Evolutionary conservation across 2,797 vertebrate genomes (phyloP).

Genomic region (Tauraco hartlaubi): DNA sequence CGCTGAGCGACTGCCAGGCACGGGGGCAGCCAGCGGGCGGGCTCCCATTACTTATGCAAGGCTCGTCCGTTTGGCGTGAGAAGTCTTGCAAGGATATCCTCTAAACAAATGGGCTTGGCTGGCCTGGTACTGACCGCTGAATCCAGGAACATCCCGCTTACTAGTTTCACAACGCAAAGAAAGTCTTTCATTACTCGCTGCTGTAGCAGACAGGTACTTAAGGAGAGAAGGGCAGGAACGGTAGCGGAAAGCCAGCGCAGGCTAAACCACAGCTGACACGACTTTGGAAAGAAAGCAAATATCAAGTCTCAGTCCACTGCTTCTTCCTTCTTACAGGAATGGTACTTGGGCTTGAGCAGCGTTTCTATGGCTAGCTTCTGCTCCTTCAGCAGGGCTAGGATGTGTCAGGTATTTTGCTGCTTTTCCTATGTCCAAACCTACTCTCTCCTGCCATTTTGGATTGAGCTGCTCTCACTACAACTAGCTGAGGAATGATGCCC

Average conservation of each 20-base stretch:
- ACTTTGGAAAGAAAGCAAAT: slow-evolving; percentile 38
- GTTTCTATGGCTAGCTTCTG: background rate
- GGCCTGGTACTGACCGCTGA: background rate
- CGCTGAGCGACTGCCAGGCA: background rate
- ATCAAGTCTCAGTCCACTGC: background rate
- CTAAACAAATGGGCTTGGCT: slow-evolving; percentile 25
- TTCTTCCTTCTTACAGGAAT: background rate
- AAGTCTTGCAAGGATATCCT: background rate
- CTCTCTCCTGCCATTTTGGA: background rate
- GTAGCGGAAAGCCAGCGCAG: background rate
- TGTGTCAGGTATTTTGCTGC: background rate
- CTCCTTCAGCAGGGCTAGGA: background rate
- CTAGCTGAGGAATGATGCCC: background rate
- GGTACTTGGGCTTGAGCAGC: background rate
- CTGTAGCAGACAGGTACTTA: background rate
- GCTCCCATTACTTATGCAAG: background rate
- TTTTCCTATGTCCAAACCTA: background rate
- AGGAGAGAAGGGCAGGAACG: background rate
- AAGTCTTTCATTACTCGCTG: background rate
- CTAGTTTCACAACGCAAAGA: background rate
- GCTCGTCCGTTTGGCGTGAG: background rate
- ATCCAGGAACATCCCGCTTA: background rate
- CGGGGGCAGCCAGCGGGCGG: background rate
- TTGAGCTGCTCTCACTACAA: background rate
- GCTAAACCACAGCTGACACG: background rate